Conservation (phyloP, 2,797 vertebrate species). For the Thamnophis elegans region DNA sequence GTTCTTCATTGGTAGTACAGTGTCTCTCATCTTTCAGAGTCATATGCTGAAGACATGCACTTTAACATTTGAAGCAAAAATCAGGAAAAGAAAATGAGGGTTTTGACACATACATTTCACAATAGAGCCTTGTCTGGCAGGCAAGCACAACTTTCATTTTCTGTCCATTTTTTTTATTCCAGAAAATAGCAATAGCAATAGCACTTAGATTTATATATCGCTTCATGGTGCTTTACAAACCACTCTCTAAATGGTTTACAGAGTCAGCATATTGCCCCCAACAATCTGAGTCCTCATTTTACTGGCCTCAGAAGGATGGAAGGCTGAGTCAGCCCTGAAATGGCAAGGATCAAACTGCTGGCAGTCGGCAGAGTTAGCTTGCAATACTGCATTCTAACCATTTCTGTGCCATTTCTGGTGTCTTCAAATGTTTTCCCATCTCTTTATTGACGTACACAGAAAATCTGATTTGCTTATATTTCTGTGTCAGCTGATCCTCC, state of each 20-base stretch:
- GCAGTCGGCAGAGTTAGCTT: neutral
- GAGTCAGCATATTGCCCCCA: neutral
- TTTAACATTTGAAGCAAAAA: neutral
- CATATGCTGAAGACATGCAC: neutral
- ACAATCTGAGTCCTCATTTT: neutral
- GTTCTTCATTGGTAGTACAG: neutral
- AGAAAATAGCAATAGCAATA: neutral
- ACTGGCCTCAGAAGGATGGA: neutral
- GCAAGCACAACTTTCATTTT: neutral
- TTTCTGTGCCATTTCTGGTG: neutral
- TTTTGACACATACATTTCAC: neutral
- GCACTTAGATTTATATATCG: neutral
- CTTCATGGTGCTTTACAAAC: neutral
- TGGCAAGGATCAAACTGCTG: neutral
- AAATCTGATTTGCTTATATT: neutral
- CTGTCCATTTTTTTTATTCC: neutral
- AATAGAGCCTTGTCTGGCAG: neutral
- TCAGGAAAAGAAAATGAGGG: neutral
- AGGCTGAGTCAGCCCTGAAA: neutral
- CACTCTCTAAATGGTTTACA: neutral
- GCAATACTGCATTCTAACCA: neutral
- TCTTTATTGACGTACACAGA: neutral
- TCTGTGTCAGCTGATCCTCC: accelerated
- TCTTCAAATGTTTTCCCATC: neutral
- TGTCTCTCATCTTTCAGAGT: neutral